A percentile compares a stretch with the other conserved stretches of the same genome.
These are phyloP conservation scores for Argyresthia albistria DNA, from an alignment of 2,888 invertebrate species.

Conservation along the genomic window DNA sequence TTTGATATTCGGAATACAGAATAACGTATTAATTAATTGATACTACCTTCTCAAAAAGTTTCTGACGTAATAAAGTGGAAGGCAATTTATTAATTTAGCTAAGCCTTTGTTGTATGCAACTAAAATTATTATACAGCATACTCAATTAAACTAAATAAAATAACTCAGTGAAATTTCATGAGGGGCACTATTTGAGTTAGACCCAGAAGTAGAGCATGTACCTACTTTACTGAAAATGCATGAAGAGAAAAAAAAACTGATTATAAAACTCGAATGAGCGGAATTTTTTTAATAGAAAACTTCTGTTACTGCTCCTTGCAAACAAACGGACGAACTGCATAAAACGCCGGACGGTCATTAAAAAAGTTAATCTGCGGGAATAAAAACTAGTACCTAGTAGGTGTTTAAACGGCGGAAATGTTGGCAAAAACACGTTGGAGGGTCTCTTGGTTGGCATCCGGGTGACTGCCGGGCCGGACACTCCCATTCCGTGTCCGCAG, in stretches of 20 bases:
- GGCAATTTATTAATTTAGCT: too few relatives aligned
- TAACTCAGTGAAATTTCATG: not conserved
- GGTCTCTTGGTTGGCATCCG: slow-evolving; percentile 15
- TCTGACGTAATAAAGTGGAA: too few relatives aligned
- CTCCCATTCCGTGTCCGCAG: slow-evolving; percentile 63
- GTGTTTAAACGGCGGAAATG: slow-evolving; percentile 3
- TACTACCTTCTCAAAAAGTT: too few relatives aligned
- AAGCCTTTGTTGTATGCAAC: too few relatives aligned
- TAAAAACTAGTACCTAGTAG: not conserved
- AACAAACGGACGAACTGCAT: slow-evolving; percentile 3
- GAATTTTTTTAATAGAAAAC: slow-evolving; percentile 2
- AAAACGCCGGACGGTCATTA: slow-evolving; percentile 2
- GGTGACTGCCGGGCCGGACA: slow-evolving; percentile 28
- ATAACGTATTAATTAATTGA: too few relatives aligned
- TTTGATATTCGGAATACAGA: too few relatives aligned
- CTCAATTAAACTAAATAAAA: not conserved
- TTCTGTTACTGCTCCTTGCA: not conserved
- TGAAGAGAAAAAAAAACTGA: not conserved
- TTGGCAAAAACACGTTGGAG: slow-evolving; percentile 16
- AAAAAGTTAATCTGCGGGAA: not conserved
- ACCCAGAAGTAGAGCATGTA: not conserved
- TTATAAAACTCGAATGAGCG: not conserved
- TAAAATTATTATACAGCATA: not conserved
- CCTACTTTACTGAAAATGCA: not conserved
- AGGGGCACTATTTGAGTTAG: not conserved